Percentiles rank a stretch among this genome's conserved stretches.
Conservation (phyloP, 2,113 vertebrate species). For the Melanerpes formicivorus region DNA sequence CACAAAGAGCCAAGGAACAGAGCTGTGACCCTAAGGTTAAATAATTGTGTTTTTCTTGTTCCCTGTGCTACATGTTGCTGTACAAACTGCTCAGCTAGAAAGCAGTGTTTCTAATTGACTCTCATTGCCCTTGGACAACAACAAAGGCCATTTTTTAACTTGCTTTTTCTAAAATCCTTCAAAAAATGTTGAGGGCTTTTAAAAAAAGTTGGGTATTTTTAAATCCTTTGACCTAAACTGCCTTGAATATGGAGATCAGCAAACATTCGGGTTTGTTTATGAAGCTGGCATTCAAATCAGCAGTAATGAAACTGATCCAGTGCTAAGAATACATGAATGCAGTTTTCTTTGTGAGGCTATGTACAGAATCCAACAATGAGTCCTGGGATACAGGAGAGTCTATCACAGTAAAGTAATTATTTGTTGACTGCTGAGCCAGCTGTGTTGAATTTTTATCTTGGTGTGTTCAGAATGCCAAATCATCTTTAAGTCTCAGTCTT, state of each 20-base stretch:
- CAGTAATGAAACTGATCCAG: conserved; percentile 25
- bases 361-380: conserved; percentile 1
- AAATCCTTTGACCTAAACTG: neutral
- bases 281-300: conserved; percentile 24
- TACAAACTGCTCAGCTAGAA: neutral
- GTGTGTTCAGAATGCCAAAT: conserved; percentile 11
- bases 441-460: conserved; percentile 24
- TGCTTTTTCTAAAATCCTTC: neutral
- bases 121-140: neutral
- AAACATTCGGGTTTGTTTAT: neutral
- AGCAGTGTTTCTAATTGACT: neutral
- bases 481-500: conserved; percentile 17
- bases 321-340: conserved; percentile 3
- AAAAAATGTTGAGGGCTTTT: neutral
- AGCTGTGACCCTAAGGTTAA: neutral
- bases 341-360: conserved; percentile 39
- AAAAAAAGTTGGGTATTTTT: neutral
- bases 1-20: neutral
- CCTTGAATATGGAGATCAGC: neutral
- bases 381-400: neutral
- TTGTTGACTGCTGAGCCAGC: conserved; percentile 44
- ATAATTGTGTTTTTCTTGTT: conserved; percentile 14
- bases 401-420: conserved; percentile 33
- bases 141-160: neutral
- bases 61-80: neutral